phyloP scores from a whole-genome alignment of 2,113 vertebrate genomes.

The Panurus biarmicus region DNA sequence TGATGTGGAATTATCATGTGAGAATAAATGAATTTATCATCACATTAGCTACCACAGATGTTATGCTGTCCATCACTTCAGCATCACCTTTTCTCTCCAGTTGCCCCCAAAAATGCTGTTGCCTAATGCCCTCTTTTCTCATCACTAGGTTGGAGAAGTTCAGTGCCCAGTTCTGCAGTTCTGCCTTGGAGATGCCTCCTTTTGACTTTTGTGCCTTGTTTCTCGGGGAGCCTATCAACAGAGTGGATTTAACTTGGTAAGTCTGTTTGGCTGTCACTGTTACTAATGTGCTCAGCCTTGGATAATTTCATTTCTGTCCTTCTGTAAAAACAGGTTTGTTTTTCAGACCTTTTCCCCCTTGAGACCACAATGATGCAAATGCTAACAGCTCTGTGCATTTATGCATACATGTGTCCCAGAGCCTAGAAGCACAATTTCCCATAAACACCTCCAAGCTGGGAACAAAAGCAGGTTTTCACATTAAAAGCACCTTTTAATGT shows the following conservation, averaged over 20 bases:
- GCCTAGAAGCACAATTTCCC: conserved; percentile 8
- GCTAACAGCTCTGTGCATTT: neutral
- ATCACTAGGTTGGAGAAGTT: neutral
- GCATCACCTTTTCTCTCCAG: neutral
- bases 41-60: fast-evolving
- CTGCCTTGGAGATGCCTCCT: neutral
- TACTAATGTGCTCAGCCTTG: neutral
- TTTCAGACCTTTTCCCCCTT: neutral
- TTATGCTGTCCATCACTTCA: neutral
- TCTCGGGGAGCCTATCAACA: neutral
- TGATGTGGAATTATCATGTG: neutral
- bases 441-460: neutral
- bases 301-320: neutral
- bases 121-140: neutral
- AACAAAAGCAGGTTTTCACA: conserved; percentile 9
- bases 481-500: conserved; percentile 10
- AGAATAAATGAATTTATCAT: neutral
- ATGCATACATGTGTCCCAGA: neutral
- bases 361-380: neutral
- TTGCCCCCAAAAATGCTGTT: neutral
- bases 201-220: neutral
- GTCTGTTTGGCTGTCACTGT: neutral
- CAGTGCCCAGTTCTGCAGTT: neutral
- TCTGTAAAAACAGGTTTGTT: conserved; percentile 12
- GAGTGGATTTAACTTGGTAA: neutral